Evolutionary conservation across 2,113 vertebrate species (phyloP), one percentile per base, ranked within the genome.

Genomic region (Cettia cetti): DNA sequence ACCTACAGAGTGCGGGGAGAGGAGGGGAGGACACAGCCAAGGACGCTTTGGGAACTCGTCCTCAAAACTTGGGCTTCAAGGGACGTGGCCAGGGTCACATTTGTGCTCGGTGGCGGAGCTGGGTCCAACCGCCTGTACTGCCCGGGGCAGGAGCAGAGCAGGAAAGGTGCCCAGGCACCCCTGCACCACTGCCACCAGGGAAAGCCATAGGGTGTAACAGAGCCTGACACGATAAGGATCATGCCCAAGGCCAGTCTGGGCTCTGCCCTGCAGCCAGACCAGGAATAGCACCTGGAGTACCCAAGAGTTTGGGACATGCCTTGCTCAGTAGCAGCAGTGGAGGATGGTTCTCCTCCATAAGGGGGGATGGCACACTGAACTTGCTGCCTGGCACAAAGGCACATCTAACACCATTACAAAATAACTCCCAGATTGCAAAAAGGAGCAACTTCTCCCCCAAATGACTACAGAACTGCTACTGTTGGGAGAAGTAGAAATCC

Each of bases 321-420:
- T 74, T 3, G 13, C 27, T 35, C 0, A 0, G 19, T 8, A 82
- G 21, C 69, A 89, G 60, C 26, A 35, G 39, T 0, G 0, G 6
- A 75, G 19, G 27, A 39, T 0, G 3, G 44, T 74, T 6, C 44
- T 77, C 53, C 24, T 27, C 2, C 1, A 2, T 21, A 42, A 76
- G 15, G 3, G 27, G 10, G 11, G 7, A 60, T 0, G 1, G 59
- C 6, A 9, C 2, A 10, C 63, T 18, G 13, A 20, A 50, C 40
- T 80, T 49, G n/a, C 68, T 4, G 1, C 21, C 11, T 22, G 26
- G 40, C 31, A 59, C 68, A 39, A 50, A 68, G 6, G 17, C 3
- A 0, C 31, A 56, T 47, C 28, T 45, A 71, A 37, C 11, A 20
- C 5, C 44, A 49, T 18, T 15, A 8, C 31, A 86, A 65, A 86